Conservation (phyloP, 2,888 invertebrate genomes). For the Lagria hirta region DNA sequence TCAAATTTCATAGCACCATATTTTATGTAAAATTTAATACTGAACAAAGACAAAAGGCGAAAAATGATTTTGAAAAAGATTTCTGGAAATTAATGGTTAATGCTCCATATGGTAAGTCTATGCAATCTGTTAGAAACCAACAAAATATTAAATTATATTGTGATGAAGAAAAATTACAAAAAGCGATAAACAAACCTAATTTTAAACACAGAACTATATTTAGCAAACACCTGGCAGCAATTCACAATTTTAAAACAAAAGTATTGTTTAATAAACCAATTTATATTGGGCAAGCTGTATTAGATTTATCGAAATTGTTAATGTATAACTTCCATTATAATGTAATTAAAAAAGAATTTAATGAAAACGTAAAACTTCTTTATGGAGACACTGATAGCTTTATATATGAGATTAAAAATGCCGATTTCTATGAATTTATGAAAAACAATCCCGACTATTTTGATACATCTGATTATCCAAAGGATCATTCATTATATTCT, state of each 20-base stretch:
- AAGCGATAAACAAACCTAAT: slow-evolving; percentile 26
- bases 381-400: slow-evolving; percentile 23
- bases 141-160: slow-evolving; percentile 27
- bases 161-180: slow-evolving; percentile 24
- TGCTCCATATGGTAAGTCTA: slow-evolving; percentile 16
- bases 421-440: slow-evolving; percentile 21
- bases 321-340: slow-evolving; percentile 23
- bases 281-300: slow-evolving; percentile 23
- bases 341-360: slow-evolving; percentile 26
- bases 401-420: slow-evolving; percentile 25
- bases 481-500: slow-evolving; percentile 21
- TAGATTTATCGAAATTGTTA: slow-evolving; percentile 25
- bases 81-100: slow-evolving; percentile 21
- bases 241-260: slow-evolving; percentile 21
- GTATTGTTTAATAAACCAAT: slow-evolving; percentile 4
- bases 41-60: slow-evolving; percentile 24
- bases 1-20: slow-evolving; percentile 27
- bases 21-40: slow-evolving; percentile 28
- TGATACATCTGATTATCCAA: slow-evolving; percentile 25
- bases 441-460: slow-evolving; percentile 13
- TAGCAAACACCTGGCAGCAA: slow-evolving; percentile 23
- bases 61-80: slow-evolving; percentile 17
- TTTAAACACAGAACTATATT: slow-evolving; percentile 24
- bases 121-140: slow-evolving; percentile 26
- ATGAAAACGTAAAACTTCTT: slow-evolving; percentile 25